These are phyloP conservation scores for Choristoneura rosaceana DNA, from an alignment of 2,888 invertebrate genomes.

Conservation along the genomic window DNA sequence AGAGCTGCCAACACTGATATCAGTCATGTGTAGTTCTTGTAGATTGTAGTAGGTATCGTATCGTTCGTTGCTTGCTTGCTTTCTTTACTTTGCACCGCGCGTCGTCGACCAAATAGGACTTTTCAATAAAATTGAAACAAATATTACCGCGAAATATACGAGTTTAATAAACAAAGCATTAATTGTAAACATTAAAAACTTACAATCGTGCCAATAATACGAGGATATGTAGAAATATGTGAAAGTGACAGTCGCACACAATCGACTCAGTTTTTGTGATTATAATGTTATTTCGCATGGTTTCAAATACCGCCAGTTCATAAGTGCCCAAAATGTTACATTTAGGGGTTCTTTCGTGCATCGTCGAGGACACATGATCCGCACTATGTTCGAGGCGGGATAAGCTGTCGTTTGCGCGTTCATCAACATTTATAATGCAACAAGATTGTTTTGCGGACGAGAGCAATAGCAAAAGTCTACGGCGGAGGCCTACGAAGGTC, in stretches of 20 bases:
- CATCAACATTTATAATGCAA: conserved; percentile 80
- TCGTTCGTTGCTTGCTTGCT: conserved; percentile 68
- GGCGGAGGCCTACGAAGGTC: conserved; percentile 81
- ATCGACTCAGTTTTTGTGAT: conserved; percentile 72
- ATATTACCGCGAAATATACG: conserved; percentile 63
- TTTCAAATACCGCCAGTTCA: conserved; percentile 72
- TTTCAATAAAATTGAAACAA: conserved; percentile 64
- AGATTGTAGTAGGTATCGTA: conserved; percentile 48
- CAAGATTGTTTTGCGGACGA: conserved; percentile 73
- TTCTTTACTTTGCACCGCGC: conserved; percentile 79
- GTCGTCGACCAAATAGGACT: conserved; percentile 72
- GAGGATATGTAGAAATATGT: conserved; percentile 69
- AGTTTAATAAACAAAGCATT: conserved; percentile 61
- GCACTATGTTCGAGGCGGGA: conserved; percentile 80
- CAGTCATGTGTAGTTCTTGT: conserved; percentile 69
- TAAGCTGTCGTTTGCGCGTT: conserved; percentile 58
- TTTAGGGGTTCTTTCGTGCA: conserved; percentile 61
- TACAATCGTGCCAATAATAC: conserved; percentile 58
- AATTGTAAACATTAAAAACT: conserved; percentile 53
- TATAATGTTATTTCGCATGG: conserved; percentile 76
- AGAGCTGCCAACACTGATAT: conserved; percentile 63
- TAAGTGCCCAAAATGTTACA: conserved; percentile 64
- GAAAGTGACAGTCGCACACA: conserved; percentile 78
- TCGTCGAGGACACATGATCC: conserved; percentile 69
- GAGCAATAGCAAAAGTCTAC: conserved; percentile 76